A percentile compares a stretch with the other conserved stretches of the same genome.
phyloP scores from a whole-genome alignment of 2,113 vertebrate species.

The Rhea pennata region DNA sequence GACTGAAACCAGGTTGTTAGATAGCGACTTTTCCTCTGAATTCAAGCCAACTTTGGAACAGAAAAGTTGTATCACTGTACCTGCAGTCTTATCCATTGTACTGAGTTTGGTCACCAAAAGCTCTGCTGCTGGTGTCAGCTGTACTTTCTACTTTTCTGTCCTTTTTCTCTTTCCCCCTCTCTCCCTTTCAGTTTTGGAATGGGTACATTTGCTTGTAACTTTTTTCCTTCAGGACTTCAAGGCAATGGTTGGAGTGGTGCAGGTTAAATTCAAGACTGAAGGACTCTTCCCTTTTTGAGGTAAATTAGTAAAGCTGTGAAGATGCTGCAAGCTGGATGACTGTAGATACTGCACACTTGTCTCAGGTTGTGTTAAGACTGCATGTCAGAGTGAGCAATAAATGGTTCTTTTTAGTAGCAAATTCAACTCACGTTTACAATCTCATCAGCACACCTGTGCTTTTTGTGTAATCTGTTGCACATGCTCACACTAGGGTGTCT shows the following conservation, averaged over 20 bases:
- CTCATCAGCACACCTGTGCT: accelerated
- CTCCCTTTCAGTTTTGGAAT: neutral
- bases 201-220: neutral
- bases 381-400: neutral
- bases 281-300: neutral
- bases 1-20: neutral
- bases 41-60: neutral
- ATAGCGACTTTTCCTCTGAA: neutral
- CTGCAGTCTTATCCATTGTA: accelerated
- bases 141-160: neutral
- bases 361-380: neutral
- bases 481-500: neutral
- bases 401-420: neutral
- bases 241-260: neutral
- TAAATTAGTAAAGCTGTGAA: neutral
- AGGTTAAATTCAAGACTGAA: neutral
- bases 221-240: neutral
- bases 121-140: accelerated
- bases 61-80: neutral
- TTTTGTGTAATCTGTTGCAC: accelerated
- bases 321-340: neutral
- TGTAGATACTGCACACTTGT: neutral
- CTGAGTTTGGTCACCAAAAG: neutral
- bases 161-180: neutral
- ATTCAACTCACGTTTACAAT: neutral